Evolutionary conservation across 1,140 invertebrate species (phyloP).

Genomic region (Neocloeon triangulifer): DNA sequence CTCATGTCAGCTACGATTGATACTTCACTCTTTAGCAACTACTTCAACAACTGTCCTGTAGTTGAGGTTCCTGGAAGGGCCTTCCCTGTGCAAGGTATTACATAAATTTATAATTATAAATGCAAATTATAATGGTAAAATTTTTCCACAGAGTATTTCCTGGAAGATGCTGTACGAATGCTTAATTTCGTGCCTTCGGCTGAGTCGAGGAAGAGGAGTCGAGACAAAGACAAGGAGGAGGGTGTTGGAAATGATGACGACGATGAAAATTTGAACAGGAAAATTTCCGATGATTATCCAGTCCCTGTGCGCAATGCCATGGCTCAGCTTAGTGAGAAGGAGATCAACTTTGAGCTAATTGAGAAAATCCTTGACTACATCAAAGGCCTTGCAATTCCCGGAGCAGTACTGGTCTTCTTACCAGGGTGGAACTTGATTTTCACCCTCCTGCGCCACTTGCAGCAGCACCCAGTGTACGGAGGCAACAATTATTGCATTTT

Average conservation of each 20-base stretch:
- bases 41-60: slow-evolving; percentile 77
- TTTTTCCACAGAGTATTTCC: slow-evolving; percentile 43
- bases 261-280: slow-evolving; percentile 62
- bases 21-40: slow-evolving; percentile 66
- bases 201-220: slow-evolving; percentile 40
- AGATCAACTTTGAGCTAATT: slow-evolving; percentile 79
- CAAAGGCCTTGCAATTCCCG: slow-evolving; percentile 39
- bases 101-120: no score
- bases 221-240: slow-evolving; percentile 30
- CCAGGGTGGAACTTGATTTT: slow-evolving; percentile 92
- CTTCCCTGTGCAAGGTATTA: slow-evolving; percentile 47
- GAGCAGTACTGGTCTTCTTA: slow-evolving; percentile 76
- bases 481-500: slow-evolving; percentile 32
- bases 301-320: slow-evolving; percentile 43
- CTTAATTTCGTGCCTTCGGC: slow-evolving; percentile 54
- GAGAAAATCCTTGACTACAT: slow-evolving; percentile 58
- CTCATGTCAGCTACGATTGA: slow-evolving; percentile 97
- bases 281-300: slow-evolving; percentile 25
- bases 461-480: slow-evolving; percentile 53
- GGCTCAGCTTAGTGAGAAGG: slow-evolving; percentile 60
- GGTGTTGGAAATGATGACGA: slow-evolving; percentile 28
- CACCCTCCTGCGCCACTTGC: slow-evolving; percentile 66
- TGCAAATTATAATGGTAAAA: neutral
- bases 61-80: slow-evolving; percentile 55
- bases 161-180: slow-evolving; percentile 73